Conservation (phyloP, 2,888 invertebrate genomes). For the Coenonympha glycerion region DNA sequence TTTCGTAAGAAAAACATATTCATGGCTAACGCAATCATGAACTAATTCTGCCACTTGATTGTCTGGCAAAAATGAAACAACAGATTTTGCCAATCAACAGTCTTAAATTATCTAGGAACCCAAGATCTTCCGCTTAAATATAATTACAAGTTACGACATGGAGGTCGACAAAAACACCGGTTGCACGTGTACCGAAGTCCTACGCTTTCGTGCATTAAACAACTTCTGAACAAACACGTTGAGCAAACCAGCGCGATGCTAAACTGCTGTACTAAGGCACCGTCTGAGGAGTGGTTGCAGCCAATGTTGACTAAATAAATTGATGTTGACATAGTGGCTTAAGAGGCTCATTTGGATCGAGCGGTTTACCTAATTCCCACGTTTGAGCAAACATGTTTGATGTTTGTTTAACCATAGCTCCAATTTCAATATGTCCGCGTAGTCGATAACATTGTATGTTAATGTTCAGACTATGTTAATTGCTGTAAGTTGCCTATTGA, state of each 20-base stretch:
- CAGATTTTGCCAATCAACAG: too few relatives aligned
- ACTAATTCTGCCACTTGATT: too few relatives aligned
- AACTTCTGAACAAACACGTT: conserved; percentile 16
- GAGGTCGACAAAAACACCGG: too few relatives aligned
- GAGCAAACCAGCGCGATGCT: conserved; percentile 12
- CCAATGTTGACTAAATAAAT: conserved; percentile 31
- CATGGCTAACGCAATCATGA: too few relatives aligned
- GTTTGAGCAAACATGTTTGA: conserved; percentile 27
- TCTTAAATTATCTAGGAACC: too few relatives aligned
- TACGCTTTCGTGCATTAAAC: conserved; percentile 1
- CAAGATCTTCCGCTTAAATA: too few relatives aligned
- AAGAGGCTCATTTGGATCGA: conserved; percentile 30
- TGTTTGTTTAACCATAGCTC: conserved; percentile 24
- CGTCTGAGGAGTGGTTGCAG: conserved; percentile 17
- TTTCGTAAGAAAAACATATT: too few relatives aligned
- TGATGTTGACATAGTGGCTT: conserved; percentile 28
- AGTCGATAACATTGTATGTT: conserved; percentile 22
- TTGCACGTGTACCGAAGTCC: neutral
- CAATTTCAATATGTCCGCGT: conserved; percentile 22
- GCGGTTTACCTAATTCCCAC: conserved; percentile 31
- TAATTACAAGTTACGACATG: too few relatives aligned
- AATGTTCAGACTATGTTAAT: conserved; percentile 20
- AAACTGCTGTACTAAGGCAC: conserved; percentile 11
- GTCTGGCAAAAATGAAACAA: too few relatives aligned
- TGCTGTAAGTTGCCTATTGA: conserved; percentile 6